A percentile compares a stretch with the other conserved stretches of the same genome.
Evolutionary conservation across 1,140 invertebrate genomes (phyloP).

Genomic region (Ips typographus): DNA sequence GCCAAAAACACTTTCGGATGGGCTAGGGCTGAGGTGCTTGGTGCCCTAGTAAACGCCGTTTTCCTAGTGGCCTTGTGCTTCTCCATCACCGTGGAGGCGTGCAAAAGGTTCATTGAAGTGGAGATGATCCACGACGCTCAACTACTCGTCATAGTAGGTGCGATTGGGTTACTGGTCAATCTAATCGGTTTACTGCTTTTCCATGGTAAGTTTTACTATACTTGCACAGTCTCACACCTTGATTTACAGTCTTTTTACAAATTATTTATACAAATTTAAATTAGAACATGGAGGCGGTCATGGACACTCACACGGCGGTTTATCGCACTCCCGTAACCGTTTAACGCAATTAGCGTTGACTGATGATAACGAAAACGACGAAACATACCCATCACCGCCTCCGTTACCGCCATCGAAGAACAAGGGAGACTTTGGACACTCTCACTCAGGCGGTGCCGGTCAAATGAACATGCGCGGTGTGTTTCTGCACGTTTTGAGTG

Average conservation of each 20-base stretch:
- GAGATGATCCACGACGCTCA: slow-evolving; percentile 80
- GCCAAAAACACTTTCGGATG: slow-evolving; percentile 94
- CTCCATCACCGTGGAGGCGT: slow-evolving; percentile 87
- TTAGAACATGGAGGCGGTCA: slow-evolving; percentile 76
- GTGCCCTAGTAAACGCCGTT: slow-evolving; percentile 89
- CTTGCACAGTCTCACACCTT: too few species aligned
- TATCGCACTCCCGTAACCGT: slow-evolving; percentile 62
- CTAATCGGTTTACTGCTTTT: slow-evolving; percentile 80
- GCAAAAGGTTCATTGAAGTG: slow-evolving; percentile 84
- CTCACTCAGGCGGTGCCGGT: slow-evolving; percentile 58
- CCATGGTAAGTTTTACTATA: slow-evolving; percentile 64
- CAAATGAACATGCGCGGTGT: slow-evolving; percentile 98
- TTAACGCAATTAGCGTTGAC: slow-evolving; percentile 65
- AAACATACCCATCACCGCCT: slow-evolving; percentile 62
- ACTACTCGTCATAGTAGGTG: slow-evolving; percentile 75
- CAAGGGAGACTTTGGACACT: slow-evolving; percentile 53
- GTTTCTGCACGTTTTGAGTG: slow-evolving; percentile 95
- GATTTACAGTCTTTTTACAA: background rate
- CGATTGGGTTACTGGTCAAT: slow-evolving; percentile 79
- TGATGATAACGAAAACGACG: slow-evolving; percentile 81
- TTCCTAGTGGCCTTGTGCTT: slow-evolving; percentile 93
- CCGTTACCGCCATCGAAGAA: slow-evolving; percentile 48
- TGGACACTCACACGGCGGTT: slow-evolving; percentile 68
- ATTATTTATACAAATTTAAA: background rate
- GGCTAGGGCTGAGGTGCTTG: slow-evolving; percentile 91